These are phyloP conservation scores for Dinomys branickii DNA, from an alignment of 2,113 vertebrate species.

Conservation along the genomic window DNA sequence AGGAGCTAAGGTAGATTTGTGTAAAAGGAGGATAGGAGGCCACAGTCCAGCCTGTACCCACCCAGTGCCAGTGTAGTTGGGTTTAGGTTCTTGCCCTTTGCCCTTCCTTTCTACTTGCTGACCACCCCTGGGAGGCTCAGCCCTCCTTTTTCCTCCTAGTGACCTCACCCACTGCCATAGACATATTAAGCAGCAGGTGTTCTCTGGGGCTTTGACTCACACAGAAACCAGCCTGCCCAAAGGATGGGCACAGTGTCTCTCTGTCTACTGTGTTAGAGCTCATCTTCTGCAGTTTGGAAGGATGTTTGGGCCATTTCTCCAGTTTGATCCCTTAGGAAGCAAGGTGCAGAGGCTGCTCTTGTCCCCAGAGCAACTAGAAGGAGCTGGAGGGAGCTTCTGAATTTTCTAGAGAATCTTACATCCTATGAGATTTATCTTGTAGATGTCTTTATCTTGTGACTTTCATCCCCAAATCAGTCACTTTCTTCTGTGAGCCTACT, in stretches of 20 bases:
- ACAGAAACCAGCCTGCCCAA: not conserved
- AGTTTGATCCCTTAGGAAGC: not conserved
- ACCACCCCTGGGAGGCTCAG: not conserved
- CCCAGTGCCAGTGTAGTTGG: not conserved
- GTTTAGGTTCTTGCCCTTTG: not conserved
- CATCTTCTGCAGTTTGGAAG: not conserved
- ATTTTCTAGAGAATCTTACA: not conserved
- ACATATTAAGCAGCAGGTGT: accelerated
- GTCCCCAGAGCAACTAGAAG: not conserved
- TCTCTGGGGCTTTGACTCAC: not conserved
- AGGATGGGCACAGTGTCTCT: not conserved
- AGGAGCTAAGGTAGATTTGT: not conserved
- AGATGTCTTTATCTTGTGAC: not conserved
- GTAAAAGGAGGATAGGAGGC: not conserved
- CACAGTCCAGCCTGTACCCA: not conserved
- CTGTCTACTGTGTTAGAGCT: not conserved
- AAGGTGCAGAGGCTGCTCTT: not conserved
- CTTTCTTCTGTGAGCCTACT: not conserved
- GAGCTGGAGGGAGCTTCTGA: not conserved
- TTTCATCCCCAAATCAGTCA: not conserved
- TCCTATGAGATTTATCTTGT: not conserved
- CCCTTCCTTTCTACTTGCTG: accelerated
- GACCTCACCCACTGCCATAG: not conserved
- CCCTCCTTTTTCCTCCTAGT: not conserved
- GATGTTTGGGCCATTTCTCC: not conserved